phyloP scores from a whole-genome alignment of 2,113 vertebrate species.

The Oophaga pumilio region DNA sequence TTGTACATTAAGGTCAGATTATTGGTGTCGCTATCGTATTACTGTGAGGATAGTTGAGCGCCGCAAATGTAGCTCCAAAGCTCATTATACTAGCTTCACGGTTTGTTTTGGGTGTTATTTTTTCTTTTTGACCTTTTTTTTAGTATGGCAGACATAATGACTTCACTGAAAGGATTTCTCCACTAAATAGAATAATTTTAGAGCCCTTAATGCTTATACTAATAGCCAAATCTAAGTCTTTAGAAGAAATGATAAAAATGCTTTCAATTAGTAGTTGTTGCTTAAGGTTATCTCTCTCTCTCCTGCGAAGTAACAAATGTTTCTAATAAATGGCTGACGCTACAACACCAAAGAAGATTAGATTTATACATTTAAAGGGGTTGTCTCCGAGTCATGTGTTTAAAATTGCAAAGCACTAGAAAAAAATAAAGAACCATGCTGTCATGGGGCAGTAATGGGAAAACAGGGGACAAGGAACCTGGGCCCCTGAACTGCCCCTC shows the following conservation, averaged over 20 bases:
- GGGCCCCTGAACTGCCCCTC: too few relatives aligned
- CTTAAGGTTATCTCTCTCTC: conserved; percentile 66
- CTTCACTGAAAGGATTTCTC: conserved; percentile 2
- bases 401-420: too few relatives aligned
- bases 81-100: neutral
- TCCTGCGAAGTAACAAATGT: conserved; percentile 62
- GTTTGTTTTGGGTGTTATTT: neutral
- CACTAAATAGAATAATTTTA: conserved; percentile 39
- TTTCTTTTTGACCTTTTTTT: neutral
- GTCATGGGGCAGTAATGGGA: too few relatives aligned
- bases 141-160: conserved; percentile 14
- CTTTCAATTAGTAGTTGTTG: conserved; percentile 63
- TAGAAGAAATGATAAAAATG: conserved; percentile 57
- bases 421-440: too few relatives aligned
- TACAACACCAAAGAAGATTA: conserved; percentile 64
- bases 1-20: neutral
- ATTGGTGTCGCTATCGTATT: neutral
- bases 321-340: conserved; percentile 60
- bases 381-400: too few relatives aligned
- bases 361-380: conserved; percentile 67
- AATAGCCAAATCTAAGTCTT: conserved; percentile 30
- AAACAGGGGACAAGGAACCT: too few relatives aligned
- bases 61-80: neutral
- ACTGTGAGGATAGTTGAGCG: neutral
- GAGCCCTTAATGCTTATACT: conserved; percentile 18